Percentiles rank a stretch among this genome's conserved stretches.
These are phyloP conservation scores for Zapus hudsonius DNA, from an alignment of 2,113 vertebrate species.

Conservation along the genomic window DNA sequence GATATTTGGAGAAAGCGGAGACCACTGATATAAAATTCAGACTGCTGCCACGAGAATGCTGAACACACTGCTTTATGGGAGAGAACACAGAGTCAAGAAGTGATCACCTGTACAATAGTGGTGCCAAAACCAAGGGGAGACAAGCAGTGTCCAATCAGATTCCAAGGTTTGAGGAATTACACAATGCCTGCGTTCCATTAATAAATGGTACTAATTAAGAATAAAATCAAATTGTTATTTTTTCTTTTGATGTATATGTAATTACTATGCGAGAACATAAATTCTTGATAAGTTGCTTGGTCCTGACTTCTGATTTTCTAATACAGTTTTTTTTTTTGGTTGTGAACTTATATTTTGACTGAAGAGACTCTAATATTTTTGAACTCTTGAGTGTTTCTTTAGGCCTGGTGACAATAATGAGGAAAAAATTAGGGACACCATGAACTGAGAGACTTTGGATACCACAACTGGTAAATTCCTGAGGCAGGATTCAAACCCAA, in stretches of 20 bases:
- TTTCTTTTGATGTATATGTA: slow-evolving; percentile 18
- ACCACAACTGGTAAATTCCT: background rate
- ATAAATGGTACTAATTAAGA: slow-evolving; percentile 10
- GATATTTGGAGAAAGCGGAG: no score
- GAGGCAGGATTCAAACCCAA: background rate
- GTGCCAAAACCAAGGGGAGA: no score
- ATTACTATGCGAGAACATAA: slow-evolving; percentile 29
- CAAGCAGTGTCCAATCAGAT: background rate
- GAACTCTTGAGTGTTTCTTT: background rate
- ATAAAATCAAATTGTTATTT: slow-evolving; percentile 32
- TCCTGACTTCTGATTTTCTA: background rate
- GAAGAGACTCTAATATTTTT: background rate
- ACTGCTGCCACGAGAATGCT: no score
- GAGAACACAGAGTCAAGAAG: no score
- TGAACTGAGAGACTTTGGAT: background rate
- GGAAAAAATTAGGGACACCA: background rate
- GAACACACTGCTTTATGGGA: no score
- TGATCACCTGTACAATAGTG: no score
- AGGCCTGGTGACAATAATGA: background rate
- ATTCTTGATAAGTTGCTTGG: background rate
- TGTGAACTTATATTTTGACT: background rate
- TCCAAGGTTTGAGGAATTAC: background rate
- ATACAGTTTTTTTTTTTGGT: background rate
- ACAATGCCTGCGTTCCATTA: background rate
- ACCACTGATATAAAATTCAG: no score